These are phyloP conservation scores for Drosophila affinis DNA, from an alignment of 2,888 invertebrate species.

Conservation along the genomic window DNA sequence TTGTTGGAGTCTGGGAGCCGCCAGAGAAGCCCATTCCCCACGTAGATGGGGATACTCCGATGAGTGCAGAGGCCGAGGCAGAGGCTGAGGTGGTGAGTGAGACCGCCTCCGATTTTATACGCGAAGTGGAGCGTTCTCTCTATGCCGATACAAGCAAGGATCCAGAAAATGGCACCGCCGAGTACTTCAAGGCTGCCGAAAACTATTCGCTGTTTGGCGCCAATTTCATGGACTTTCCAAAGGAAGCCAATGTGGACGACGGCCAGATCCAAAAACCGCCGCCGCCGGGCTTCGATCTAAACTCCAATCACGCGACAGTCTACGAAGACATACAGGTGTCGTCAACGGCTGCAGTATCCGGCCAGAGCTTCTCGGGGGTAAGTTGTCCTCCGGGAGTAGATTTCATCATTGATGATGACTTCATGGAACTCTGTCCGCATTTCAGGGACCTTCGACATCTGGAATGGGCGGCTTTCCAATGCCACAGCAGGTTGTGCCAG, in stretches of 20 bases:
- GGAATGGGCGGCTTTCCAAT: background rate
- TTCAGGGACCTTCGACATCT: background rate
- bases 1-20: background rate
- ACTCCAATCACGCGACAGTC: conserved; percentile 21
- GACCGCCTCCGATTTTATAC: conserved; percentile 22
- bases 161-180: conserved; percentile 65
- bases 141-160: conserved; percentile 67
- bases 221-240: conserved; percentile 70
- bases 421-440: background rate
- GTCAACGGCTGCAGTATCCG: conserved; percentile 36
- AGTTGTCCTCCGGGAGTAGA: background rate
- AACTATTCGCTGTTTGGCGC: conserved; percentile 77
- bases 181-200: conserved; percentile 80
- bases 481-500: background rate
- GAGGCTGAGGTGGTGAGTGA: conserved; percentile 1
- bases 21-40: background rate
- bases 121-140: conserved; percentile 77
- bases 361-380: background rate
- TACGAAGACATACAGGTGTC: background rate
- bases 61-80: background rate
- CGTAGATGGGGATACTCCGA: background rate
- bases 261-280: background rate
- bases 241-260: conserved; percentile 31
- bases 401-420: too few relatives aligned
- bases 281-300: conserved; percentile 52